phyloP scores from a whole-genome alignment of 2,797 vertebrate species.

The Halcyon badia region DNA sequence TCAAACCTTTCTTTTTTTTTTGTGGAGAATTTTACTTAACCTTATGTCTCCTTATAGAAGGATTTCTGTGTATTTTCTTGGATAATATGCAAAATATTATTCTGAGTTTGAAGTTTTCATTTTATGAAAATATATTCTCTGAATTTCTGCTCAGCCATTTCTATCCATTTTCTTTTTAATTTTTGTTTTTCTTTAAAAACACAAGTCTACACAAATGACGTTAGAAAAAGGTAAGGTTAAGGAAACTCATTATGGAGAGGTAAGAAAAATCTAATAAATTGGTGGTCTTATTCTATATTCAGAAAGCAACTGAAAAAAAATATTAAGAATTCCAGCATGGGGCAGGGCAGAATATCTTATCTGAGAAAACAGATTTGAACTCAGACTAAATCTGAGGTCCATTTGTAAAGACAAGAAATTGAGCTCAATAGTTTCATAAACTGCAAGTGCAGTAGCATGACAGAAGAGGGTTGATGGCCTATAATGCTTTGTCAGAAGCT shows the following conservation, averaged over 20 bases:
- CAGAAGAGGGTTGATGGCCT: constrained; percentile 35
- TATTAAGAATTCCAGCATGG: background rate
- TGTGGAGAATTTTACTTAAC: background rate
- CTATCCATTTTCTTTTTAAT: background rate
- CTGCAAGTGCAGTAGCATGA: constrained; percentile 3
- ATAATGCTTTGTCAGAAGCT: constrained; percentile 57
- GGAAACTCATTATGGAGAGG: background rate
- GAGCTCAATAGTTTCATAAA: constrained; percentile 31
- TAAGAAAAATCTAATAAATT: background rate
- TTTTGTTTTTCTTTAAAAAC: background rate
- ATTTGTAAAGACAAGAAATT: constrained; percentile 45
- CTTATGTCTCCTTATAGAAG: background rate
- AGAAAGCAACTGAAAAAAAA: background rate
- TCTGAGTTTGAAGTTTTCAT: background rate
- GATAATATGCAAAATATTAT: background rate
- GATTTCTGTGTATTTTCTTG: background rate
- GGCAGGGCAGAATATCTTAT: background rate
- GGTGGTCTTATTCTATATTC: background rate
- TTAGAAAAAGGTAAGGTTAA: background rate
- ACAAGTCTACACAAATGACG: background rate
- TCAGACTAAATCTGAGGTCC: background rate
- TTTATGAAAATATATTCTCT: background rate
- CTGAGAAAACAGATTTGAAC: background rate
- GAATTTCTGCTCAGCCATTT: background rate
- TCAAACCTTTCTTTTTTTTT: background rate